phyloP scores from a whole-genome alignment of 2,797 vertebrate species.

The Molossus alvarezi region DNA sequence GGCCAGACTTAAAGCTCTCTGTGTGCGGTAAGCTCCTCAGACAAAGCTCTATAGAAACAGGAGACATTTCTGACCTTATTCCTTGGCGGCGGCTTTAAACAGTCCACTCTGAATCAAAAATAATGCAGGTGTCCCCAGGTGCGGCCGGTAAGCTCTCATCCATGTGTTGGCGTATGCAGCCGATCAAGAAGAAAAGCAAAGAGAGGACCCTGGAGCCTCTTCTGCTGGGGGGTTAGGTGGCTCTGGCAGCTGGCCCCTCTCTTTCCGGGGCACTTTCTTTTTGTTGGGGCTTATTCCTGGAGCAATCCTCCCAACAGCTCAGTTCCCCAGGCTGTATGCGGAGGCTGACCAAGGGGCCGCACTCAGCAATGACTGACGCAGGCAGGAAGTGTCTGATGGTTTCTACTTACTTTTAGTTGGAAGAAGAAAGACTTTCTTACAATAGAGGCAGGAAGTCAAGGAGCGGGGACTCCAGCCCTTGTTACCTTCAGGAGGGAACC shows the following conservation, averaged over 20 bases:
- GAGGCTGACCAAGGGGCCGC: slow-evolving; percentile 55
- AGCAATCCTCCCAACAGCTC: slow-evolving; percentile 63
- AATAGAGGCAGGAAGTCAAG: slow-evolving; percentile 72
- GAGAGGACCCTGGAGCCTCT: background rate
- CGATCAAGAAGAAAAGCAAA: background rate
- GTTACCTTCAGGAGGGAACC: background rate
- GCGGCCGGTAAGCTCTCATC: too few relatives aligned
- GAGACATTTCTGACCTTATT: background rate
- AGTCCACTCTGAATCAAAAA: too few relatives aligned
- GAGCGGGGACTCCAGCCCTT: slow-evolving; percentile 55
- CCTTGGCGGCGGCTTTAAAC: too few relatives aligned
- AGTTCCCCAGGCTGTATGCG: slow-evolving; percentile 73
- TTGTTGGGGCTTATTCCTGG: slow-evolving; percentile 70
- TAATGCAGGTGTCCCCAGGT: too few relatives aligned
- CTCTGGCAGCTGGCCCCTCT: background rate
- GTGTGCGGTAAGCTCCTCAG: background rate
- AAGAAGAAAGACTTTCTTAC: slow-evolving; percentile 84
- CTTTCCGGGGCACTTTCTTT: slow-evolving; percentile 62
- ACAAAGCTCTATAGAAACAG: background rate
- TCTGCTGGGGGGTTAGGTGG: rapidly evolving
- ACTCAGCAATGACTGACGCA: slow-evolving; percentile 78
- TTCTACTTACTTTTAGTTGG: slow-evolving; percentile 84
- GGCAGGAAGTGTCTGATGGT: slow-evolving; percentile 85
- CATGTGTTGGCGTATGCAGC: too few relatives aligned
- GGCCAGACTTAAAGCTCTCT: background rate